Percentiles rank a stretch among this genome's conserved stretches.
Conservation (phyloP, 1,140 invertebrate species). For the Leptoteleia sp. region DNA sequence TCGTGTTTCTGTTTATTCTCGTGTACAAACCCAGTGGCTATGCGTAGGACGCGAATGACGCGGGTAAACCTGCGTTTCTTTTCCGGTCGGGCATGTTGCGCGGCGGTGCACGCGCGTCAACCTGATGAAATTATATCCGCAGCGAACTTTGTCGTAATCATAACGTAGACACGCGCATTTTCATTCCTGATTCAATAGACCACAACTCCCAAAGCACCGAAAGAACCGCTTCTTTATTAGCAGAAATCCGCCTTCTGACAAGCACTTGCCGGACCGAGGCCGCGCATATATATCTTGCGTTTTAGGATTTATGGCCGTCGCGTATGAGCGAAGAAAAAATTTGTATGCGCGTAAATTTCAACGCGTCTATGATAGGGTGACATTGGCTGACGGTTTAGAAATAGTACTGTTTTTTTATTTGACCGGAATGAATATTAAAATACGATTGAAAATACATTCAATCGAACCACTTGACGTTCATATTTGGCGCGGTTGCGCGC, state of each 20-base stretch:
- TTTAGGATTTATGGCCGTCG: slow-evolving; percentile 34
- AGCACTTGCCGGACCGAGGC: slow-evolving; percentile 27
- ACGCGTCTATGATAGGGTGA: slow-evolving; percentile 30
- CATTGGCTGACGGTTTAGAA: slow-evolving; percentile 16
- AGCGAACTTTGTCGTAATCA: slow-evolving; percentile 32
- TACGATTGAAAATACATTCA: too few species aligned
- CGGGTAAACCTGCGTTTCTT: slow-evolving; percentile 48
- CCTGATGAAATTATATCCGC: slow-evolving; percentile 55
- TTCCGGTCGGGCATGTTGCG: slow-evolving; percentile 41
- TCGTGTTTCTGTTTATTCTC: slow-evolving; percentile 37
- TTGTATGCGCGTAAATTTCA: slow-evolving; percentile 33
- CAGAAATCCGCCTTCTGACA: slow-evolving; percentile 50
- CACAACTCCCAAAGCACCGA: slow-evolving; percentile 18
- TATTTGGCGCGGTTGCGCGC: too few species aligned
- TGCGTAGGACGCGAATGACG: slow-evolving; percentile 55
- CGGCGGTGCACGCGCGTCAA: slow-evolving; percentile 39
- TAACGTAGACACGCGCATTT: slow-evolving; percentile 47
- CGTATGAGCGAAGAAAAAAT: slow-evolving; percentile 2
- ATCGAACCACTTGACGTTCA: too few species aligned
- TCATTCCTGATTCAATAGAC: slow-evolving; percentile 44
- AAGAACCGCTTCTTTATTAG: slow-evolving; percentile 41
- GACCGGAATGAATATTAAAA: too few species aligned
- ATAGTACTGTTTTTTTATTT: too few species aligned
- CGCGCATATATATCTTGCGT: slow-evolving; percentile 22
- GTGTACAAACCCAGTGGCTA: slow-evolving; percentile 53